Percentiles rank a stretch among this genome's conserved stretches.
These are phyloP conservation scores for Papio anubis DNA, from an alignment of 2,113 vertebrate genomes.

Conservation along the genomic window DNA sequence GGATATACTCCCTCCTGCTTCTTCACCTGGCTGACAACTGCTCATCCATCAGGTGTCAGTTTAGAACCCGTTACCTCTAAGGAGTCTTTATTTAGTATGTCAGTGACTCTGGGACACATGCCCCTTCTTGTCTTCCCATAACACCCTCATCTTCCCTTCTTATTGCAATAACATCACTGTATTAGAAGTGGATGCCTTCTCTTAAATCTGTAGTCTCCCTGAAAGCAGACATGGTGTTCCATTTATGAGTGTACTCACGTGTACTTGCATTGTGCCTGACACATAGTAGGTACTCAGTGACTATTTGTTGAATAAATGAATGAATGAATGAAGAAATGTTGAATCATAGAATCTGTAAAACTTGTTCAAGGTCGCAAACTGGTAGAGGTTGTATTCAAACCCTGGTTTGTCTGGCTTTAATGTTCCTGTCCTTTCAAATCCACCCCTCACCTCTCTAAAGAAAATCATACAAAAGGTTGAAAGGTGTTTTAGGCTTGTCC, in stretches of 20 bases:
- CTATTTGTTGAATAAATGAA: background rate
- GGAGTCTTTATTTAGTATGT: background rate
- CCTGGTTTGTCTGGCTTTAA: background rate
- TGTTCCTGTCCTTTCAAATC: background rate
- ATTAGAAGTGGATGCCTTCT: background rate
- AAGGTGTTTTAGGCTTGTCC: constrained; percentile 28
- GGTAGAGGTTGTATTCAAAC: background rate
- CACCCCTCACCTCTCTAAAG: background rate
- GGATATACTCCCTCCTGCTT: background rate
- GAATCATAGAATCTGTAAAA: background rate
- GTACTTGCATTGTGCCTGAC: background rate
- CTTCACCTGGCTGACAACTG: background rate
- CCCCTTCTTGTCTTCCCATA: background rate
- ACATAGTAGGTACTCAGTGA: background rate
- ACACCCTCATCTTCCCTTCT: background rate
- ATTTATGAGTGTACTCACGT: background rate
- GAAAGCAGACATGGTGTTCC: background rate
- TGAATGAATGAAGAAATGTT: background rate
- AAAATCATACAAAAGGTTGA: constrained; percentile 63
- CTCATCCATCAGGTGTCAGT: background rate
- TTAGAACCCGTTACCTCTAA: background rate
- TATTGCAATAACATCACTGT: accelerated
- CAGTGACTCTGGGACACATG: background rate
- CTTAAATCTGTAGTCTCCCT: background rate
- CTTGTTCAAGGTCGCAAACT: background rate